Evolutionary conservation across 2,888 invertebrate genomes (phyloP).

Genomic region (Hermaeophaga mercurialis): DNA sequence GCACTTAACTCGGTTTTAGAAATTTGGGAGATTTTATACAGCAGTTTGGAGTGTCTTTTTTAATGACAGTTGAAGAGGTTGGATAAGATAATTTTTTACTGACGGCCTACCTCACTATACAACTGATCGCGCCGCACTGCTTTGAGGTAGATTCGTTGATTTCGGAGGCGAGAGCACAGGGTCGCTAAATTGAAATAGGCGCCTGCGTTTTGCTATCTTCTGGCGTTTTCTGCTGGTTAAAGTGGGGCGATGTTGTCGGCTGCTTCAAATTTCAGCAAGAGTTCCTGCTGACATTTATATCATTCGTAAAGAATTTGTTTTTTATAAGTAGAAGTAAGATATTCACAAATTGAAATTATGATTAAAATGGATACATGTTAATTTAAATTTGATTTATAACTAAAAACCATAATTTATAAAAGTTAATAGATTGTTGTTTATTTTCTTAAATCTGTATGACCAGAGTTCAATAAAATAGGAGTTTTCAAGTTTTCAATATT

Average conservation of each 20-base stretch:
- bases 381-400: no score
- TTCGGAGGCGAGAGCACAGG: conserved; percentile 22
- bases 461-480: no score
- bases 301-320: no score
- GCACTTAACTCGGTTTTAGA: conserved; percentile 1
- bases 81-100: conserved; percentile 5
- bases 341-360: no score
- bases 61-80: neutral
- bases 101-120: conserved; percentile 31
- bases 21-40: neutral
- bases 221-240: conserved; percentile 12
- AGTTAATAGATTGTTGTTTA: no score
- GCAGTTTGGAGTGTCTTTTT: conserved; percentile 1
- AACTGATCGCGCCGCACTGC: conserved; percentile 39
- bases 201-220: conserved; percentile 22
- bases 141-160: conserved; percentile 27
- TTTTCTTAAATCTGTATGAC: no score
- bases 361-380: no score
- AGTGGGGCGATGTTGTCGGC: conserved; percentile 14
- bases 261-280: neutral
- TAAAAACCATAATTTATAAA: no score
- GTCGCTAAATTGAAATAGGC: conserved; percentile 29
- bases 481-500: no score
- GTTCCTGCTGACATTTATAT: no score
- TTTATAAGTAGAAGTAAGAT: no score